phyloP scores from a whole-genome alignment of 2,888 invertebrate genomes.

The Pristionchus fissidentatus region DNA sequence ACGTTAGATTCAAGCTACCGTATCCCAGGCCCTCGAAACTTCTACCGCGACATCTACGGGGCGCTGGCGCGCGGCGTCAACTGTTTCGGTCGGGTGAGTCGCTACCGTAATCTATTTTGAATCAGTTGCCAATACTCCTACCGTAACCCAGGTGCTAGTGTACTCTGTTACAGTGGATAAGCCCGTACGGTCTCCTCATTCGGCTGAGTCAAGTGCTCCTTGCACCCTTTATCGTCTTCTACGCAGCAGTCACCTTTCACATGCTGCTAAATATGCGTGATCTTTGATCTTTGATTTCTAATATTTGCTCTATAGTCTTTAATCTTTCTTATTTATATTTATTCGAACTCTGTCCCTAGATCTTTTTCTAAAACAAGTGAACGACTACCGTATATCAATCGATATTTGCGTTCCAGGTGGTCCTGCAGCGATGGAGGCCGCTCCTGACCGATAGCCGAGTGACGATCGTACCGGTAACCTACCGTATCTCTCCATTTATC shows the following conservation, averaged over 20 bases:
- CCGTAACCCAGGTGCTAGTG: neutral
- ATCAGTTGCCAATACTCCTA: neutral
- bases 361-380: no score
- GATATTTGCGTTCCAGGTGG: no score
- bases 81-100: neutral
- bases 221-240: neutral
- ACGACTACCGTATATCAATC: no score
- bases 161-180: neutral
- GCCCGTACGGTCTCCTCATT: conserved; percentile 4
- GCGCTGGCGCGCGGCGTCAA: neutral
- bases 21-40: neutral
- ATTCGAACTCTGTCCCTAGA: no score
- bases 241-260: neutral
- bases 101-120: neutral
- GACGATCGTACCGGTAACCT: neutral
- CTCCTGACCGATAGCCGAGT: neutral
- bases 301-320: neutral
- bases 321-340: no score
- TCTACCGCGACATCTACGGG: conserved; percentile 10
- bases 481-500: neutral
- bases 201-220: neutral
- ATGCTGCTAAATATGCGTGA: neutral
- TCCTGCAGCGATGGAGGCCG: neutral
- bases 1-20: no score
- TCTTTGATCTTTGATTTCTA: neutral